These are phyloP conservation scores for Rhodeus uyekii DNA, from an alignment of 2,797 vertebrate genomes.

Conservation along the genomic window DNA sequence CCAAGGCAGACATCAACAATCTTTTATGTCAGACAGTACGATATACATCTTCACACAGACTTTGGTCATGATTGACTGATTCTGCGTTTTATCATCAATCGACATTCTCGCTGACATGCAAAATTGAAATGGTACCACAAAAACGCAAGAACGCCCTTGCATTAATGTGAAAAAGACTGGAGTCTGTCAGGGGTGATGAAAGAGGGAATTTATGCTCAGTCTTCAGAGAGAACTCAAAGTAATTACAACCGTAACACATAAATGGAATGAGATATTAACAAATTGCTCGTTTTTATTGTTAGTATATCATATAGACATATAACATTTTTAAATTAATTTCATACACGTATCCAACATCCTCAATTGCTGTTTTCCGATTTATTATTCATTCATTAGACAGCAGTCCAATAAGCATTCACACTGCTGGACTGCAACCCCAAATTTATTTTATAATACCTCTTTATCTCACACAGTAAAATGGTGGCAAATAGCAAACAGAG, in stretches of 20 bases:
- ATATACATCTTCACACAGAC: constrained; percentile 2
- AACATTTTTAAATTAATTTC: neutral
- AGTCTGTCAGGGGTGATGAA: neutral
- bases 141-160: neutral
- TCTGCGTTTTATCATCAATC: neutral
- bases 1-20: constrained; percentile 6
- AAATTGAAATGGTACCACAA: neutral
- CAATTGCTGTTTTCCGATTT: neutral
- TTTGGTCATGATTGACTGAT: neutral
- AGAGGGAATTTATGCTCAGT: neutral
- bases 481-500: neutral
- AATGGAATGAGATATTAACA: neutral
- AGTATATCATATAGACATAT: neutral
- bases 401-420: neutral
- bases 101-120: neutral
- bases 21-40: neutral
- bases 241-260: neutral
- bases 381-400: neutral
- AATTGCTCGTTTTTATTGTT: no score
- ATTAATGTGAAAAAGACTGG: neutral
- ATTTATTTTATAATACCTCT: neutral
- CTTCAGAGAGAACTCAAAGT: neutral
- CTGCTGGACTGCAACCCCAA: neutral
- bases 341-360: neutral
- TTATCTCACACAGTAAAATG: neutral